These are phyloP conservation scores for Carpatolechia fugitivella DNA, from an alignment of 2,888 invertebrate species.

Conservation along the genomic window DNA sequence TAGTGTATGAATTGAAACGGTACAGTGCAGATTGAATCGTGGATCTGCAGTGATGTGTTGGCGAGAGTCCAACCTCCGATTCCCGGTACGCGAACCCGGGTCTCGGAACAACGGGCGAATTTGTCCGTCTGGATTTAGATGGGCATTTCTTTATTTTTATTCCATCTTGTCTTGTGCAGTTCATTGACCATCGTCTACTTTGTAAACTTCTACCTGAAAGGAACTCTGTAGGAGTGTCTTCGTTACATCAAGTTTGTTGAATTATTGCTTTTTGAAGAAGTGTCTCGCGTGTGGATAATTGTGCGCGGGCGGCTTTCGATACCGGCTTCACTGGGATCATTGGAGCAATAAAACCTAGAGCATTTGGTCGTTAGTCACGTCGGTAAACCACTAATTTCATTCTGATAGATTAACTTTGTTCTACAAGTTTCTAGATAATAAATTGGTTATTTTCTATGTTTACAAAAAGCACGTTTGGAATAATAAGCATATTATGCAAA, in stretches of 20 bases:
- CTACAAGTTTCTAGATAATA: too few species aligned
- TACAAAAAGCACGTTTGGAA: too few species aligned
- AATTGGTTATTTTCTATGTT: too few species aligned
- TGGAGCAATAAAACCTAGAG: neutral
- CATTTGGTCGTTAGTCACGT: neutral
- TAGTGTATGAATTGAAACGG: too few species aligned
- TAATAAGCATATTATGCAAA: too few species aligned
- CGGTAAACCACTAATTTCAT: neutral
- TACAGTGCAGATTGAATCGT: neutral
- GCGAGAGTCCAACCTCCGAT: neutral
- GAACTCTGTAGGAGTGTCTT: too few species aligned
- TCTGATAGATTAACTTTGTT: too few species aligned
- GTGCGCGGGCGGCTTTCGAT: too few species aligned
- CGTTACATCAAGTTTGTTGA: too few species aligned
- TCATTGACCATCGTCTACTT: neutral
- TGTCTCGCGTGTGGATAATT: too few species aligned
- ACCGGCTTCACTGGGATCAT: neutral
- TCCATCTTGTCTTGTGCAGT: neutral
- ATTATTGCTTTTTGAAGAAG: too few species aligned
- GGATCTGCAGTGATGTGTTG: neutral
- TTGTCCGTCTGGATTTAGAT: conserved; percentile 2
- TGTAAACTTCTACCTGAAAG: neutral
- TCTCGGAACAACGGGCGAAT: neutral
- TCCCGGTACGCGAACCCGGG: neutral
- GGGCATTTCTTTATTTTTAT: neutral